Conservation (phyloP, 2,888 invertebrate species). For the Orgyia antiqua region DNA sequence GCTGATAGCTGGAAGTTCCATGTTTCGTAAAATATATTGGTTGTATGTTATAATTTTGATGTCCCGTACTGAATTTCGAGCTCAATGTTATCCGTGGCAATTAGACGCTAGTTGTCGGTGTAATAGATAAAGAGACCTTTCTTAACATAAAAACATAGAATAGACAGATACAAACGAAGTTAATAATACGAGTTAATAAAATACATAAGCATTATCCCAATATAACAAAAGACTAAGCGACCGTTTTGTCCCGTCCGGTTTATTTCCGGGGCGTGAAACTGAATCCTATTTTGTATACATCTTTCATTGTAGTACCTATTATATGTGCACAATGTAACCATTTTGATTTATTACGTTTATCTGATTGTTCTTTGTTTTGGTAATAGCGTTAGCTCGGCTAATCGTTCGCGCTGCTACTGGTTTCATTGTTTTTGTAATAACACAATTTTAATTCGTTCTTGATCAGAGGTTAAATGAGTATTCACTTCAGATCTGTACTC, state of each 20-base stretch:
- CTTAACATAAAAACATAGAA: too few relatives aligned
- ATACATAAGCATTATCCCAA: constrained; percentile 6
- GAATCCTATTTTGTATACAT: constrained; percentile 19
- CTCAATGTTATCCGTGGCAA: too few relatives aligned
- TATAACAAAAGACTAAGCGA: constrained; percentile 27
- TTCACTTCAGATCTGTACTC: too few relatives aligned
- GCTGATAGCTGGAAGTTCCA: too few relatives aligned
- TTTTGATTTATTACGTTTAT: constrained; percentile 26
- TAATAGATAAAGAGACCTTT: too few relatives aligned
- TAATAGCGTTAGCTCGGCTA: constrained; percentile 8
- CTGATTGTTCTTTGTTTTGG: constrained; percentile 20
- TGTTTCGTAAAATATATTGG: too few relatives aligned
- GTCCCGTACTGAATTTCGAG: too few relatives aligned
- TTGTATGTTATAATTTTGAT: too few relatives aligned
- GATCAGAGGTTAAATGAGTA: too few relatives aligned
- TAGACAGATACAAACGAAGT: too few relatives aligned
- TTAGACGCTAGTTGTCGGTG: too few relatives aligned
- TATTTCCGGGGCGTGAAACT: constrained; percentile 25
- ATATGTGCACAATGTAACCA: constrained; percentile 13
- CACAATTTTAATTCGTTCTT: neutral
- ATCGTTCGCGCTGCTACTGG: constrained; percentile 4
- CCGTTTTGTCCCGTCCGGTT: constrained; percentile 31
- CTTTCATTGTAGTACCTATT: constrained; percentile 13
- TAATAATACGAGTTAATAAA: too few relatives aligned
- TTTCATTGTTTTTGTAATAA: constrained; percentile 1